A percentile compares a stretch with the other conserved stretches of the same genome.
phyloP scores from a whole-genome alignment of 2,888 invertebrate species.

The Heliothis peltigera region DNA sequence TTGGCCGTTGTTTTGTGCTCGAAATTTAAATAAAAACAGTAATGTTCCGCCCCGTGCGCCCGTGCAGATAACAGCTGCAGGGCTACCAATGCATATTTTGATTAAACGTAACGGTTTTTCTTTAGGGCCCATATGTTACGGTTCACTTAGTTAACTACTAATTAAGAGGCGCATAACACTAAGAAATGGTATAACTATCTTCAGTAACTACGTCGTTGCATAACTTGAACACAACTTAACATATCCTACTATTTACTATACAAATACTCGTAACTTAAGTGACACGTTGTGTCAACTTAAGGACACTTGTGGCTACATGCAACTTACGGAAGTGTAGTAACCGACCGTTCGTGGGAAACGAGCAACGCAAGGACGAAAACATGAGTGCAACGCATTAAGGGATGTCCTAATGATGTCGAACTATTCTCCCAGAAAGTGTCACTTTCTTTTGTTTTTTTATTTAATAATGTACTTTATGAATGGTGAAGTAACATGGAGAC shows the following conservation, averaged over 20 bases:
- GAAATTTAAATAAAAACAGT: conserved; percentile 88
- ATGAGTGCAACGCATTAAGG: conserved; percentile 62
- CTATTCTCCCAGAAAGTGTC: conserved; percentile 62
- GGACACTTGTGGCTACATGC: conserved; percentile 67
- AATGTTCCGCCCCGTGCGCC: conserved; percentile 84
- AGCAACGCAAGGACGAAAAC: conserved; percentile 64
- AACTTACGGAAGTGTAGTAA: conserved; percentile 75
- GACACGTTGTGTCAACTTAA: conserved; percentile 60
- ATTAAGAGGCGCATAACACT: conserved; percentile 24
- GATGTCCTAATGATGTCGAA: conserved; percentile 63
- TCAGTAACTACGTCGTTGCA: conserved; percentile 11
- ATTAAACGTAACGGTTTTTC: conserved; percentile 62
- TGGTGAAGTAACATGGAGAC: conserved; percentile 41
- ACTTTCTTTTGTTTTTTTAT: conserved; percentile 61
- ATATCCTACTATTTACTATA: conserved; percentile 44
- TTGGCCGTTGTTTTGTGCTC: conserved; percentile 66
- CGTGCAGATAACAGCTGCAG: conserved; percentile 76
- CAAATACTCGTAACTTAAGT: conserved; percentile 53
- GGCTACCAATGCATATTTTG: conserved; percentile 63
- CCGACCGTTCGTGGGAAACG: conserved; percentile 78
- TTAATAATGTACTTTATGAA: conserved; percentile 25
- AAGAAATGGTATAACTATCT: conserved; percentile 28
- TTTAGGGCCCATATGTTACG: conserved; percentile 50
- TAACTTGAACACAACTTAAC: conserved; percentile 24
- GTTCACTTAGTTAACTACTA: conserved; percentile 46